A percentile compares a stretch with the other conserved stretches of the same genome.
phyloP scores from a whole-genome alignment of 1,140 invertebrate species.

The Drosophila lini region DNA sequence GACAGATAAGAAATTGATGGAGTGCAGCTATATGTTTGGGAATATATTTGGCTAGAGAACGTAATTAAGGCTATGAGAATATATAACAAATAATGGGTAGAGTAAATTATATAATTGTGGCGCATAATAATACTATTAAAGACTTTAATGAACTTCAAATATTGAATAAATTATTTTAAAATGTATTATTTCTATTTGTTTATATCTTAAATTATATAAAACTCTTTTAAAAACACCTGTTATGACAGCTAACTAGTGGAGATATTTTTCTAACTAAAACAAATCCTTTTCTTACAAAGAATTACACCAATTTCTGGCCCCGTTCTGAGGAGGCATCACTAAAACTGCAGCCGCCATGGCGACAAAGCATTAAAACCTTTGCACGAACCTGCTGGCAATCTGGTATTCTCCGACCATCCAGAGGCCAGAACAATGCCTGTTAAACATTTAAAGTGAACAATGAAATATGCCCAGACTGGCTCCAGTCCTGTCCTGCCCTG shows the following conservation, averaged over 20 bases:
- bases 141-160: background rate
- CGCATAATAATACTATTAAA: background rate
- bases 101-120: background rate
- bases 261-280: background rate
- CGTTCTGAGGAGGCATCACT: conserved; percentile 18
- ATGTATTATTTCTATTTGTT: background rate
- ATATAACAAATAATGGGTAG: background rate
- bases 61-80: background rate
- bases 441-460: conserved; percentile 82
- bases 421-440: conserved; percentile 53
- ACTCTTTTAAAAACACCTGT: background rate
- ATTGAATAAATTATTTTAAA: background rate
- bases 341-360: conserved; percentile 14
- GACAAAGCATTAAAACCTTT: conserved; percentile 69
- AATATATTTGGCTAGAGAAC: background rate
- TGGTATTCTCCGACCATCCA: conserved; percentile 32
- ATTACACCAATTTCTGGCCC: background rate
- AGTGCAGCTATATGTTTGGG: background rate
- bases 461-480: conserved; percentile 67
- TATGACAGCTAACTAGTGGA: background rate
- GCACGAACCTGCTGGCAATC: conserved; percentile 45
- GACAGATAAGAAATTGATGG: conserved; percentile 16
- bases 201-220: background rate
- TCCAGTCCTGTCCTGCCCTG: background rate
- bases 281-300: background rate